A percentile compares a stretch with the other conserved stretches of the same genome.
phyloP scores from a whole-genome alignment of 2,113 vertebrate species.

The Campylomormyrus tamandua region DNA sequence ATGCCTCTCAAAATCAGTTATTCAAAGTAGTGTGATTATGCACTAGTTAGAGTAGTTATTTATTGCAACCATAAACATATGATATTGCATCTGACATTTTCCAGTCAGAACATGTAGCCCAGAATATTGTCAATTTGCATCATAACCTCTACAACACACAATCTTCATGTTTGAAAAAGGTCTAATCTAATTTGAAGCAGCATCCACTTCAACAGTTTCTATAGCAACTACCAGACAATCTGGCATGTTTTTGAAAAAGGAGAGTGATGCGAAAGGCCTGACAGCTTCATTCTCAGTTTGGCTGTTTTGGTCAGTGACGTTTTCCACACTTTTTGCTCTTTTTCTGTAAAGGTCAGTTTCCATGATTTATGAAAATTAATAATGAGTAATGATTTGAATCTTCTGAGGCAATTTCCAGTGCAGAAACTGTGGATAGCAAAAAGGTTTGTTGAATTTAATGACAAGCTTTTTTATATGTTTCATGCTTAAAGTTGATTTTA shows the following conservation, averaged over 20 bases:
- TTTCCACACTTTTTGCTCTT: background rate
- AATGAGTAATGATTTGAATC: background rate
- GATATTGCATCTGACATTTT: background rate
- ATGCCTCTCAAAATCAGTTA: background rate
- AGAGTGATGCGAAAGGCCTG: background rate
- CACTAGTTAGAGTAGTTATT: background rate
- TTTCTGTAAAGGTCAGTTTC: background rate
- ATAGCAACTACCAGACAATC: conserved; percentile 20
- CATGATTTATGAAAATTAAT: background rate
- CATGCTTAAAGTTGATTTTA: background rate
- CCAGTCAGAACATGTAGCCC: background rate
- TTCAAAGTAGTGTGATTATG: background rate
- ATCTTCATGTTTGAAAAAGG: conserved; percentile 17
- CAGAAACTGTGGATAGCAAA: background rate
- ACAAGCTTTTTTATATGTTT: background rate
- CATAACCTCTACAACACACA: background rate
- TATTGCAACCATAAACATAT: background rate
- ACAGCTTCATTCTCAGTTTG: conserved; percentile 8
- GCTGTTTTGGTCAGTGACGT: background rate
- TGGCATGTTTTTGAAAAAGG: conserved; percentile 14
- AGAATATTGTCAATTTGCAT: background rate
- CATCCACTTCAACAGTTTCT: conserved; percentile 20
- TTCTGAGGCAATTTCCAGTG: background rate
- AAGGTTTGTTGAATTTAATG: background rate
- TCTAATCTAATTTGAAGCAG: conserved; percentile 24